Conservation (phyloP, 2,113 vertebrate genomes). For the Chloroceryle aenea region DNA sequence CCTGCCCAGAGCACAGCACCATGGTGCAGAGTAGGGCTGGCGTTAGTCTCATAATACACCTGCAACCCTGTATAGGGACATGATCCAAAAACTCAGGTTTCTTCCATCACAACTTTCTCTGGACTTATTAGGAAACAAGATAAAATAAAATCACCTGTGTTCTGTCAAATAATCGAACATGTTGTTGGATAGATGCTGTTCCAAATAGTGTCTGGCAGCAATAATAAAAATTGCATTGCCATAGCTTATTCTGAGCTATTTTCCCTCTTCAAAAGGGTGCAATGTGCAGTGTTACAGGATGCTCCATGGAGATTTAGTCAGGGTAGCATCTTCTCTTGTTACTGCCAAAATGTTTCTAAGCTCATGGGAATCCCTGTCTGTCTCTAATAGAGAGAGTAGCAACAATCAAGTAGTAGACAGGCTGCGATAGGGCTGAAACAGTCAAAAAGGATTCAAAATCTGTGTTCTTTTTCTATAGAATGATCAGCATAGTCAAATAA, state of each 20-base stretch:
- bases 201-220: accelerated
- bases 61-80: background rate
- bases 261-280: background rate
- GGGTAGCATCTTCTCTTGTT: background rate
- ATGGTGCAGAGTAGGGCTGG: accelerated
- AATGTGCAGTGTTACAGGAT: background rate
- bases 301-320: background rate
- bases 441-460: background rate
- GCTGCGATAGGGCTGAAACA: background rate
- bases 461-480: background rate
- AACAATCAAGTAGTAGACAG: background rate
- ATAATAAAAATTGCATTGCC: background rate
- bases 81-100: background rate
- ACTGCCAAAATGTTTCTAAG: background rate
- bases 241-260: background rate
- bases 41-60: accelerated
- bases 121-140: slow-evolving; percentile 44
- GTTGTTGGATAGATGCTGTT: background rate
- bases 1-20: background rate
- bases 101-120: background rate
- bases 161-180: background rate
- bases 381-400: background rate
- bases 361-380: background rate
- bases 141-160: slow-evolving; percentile 1
- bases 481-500: background rate